Evolutionary conservation across 2,888 invertebrate species (phyloP), one percentile per base, ranked within the genome.

Genomic region (Pollenia amentaria): DNA sequence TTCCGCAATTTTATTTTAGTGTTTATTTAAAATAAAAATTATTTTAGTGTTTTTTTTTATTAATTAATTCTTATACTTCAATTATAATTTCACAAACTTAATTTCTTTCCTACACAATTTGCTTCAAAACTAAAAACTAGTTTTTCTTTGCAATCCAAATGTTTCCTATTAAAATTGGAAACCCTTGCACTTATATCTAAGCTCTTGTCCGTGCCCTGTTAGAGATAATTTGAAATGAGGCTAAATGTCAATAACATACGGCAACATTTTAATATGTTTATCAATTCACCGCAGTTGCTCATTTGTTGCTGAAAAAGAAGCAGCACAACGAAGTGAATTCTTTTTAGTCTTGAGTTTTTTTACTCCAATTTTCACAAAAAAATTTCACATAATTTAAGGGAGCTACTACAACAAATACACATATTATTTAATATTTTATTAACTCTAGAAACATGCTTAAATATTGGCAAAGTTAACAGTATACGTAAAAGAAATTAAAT

Each of bases 221-320:
- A 12, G 40, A 18, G 42, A 51, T 14, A 9, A 51, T 2, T 46
- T 57, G 1, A 11, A 40, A 75, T 64, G 12, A 53, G 40, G 64
- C 9, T 42, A 62, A 64, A 64, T 44, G 14, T 44, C 16, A 53
- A 40, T 16, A 29, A 7, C 10, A 70, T 77, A 46, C 14, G 84
- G 79, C 75, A 80, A 46, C 75, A 10, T 57, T 7, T 0, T 1
- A 12, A 9, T 42, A 16, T 14, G 48, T 53, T 55, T 80, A 57
- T 76, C 65, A 76, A 18, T 57, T 57, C 29, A 42, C 29, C 14
- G 55, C 76, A 85, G 62, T 86, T 79, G 77, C 78, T 85, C 84
- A 80, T 70, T 85, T 85, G 85, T 79, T 86, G 85, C 85, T 86
- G 75, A 86, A 82, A 64, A 86, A 86, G 85, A 86, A 86, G 85